A percentile compares a stretch with the other conserved stretches of the same genome.
These are phyloP conservation scores for Typhlomys cinereus DNA, from an alignment of 2,113 vertebrate genomes.

Conservation along the genomic window DNA sequence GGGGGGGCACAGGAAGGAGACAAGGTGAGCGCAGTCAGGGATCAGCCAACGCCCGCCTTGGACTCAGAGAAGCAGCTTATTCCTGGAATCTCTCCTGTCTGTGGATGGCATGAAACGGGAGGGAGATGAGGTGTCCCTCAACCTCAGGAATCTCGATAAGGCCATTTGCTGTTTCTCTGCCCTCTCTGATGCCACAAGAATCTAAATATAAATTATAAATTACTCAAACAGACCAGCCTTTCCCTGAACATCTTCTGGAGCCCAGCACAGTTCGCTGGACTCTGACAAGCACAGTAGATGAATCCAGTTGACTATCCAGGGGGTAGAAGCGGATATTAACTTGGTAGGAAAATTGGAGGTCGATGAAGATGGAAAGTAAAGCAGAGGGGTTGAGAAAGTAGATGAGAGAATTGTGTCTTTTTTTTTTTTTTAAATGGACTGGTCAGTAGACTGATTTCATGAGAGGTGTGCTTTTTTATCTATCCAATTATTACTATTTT, in stretches of 20 bases:
- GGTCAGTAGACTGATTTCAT: background rate
- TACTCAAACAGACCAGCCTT: background rate
- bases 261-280: background rate
- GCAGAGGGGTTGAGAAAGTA: background rate
- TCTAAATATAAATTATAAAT: no score
- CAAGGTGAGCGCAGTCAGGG: background rate
- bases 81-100: background rate
- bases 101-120: background rate
- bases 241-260: constrained; percentile 12
- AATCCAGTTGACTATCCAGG: background rate
- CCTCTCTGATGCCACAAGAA: background rate
- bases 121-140: background rate
- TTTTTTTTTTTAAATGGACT: background rate
- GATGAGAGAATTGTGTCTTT: background rate
- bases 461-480: background rate
- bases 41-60: background rate
- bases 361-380: background rate
- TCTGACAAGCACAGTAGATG: background rate
- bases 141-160: background rate
- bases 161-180: background rate
- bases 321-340: background rate
- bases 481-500: background rate
- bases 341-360: background rate
- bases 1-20: constrained; percentile 57
- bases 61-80: background rate